These are phyloP conservation scores for Apostichopus californicus DNA, from an alignment of 35 echinoderm and acorn worm species.

Conservation along the genomic window DNA sequence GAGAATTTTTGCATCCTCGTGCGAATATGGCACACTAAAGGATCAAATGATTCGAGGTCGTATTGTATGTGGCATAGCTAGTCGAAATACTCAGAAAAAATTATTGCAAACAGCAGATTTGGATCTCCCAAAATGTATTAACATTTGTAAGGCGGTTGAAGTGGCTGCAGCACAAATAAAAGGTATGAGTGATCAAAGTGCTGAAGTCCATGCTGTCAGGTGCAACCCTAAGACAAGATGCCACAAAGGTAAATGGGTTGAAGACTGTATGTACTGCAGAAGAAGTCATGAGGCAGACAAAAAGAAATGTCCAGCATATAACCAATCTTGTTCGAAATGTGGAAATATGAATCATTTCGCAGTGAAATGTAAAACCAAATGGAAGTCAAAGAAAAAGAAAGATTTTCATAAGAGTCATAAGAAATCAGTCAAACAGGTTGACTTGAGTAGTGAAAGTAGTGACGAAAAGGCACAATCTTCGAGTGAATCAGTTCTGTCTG, in stretches of 20 bases:
- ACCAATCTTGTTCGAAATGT: conserved; percentile 41
- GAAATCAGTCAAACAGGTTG: neutral
- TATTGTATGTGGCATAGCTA: conserved; percentile 62
- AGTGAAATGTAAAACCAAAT: conserved; percentile 16
- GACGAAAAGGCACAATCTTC: no score
- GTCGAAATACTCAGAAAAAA: conserved; percentile 42
- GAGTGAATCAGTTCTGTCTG: no score
- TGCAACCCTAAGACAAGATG: neutral
- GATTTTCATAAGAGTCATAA: neutral
- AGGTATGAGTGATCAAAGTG: neutral
- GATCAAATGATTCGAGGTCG: conserved; percentile 67
- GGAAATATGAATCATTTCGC: no score
- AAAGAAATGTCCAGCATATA: conserved; percentile 40
- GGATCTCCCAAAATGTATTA: conserved; percentile 52
- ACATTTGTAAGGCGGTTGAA: conserved; percentile 40
- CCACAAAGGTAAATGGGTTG: neutral
- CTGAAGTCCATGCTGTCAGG: neutral
- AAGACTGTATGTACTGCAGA: neutral
- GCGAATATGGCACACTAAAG: conserved; percentile 60
- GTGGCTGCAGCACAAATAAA: conserved; percentile 51
- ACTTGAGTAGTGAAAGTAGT: no score
- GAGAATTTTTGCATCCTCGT: conserved; percentile 58
- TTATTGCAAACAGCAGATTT: conserved; percentile 75
- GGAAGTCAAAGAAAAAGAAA: no score
- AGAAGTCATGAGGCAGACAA: neutral